Percentiles rank a stretch among this genome's conserved stretches.
Evolutionary conservation across 2,113 vertebrate species (phyloP).

Genomic region (Azemiops feae): DNA sequence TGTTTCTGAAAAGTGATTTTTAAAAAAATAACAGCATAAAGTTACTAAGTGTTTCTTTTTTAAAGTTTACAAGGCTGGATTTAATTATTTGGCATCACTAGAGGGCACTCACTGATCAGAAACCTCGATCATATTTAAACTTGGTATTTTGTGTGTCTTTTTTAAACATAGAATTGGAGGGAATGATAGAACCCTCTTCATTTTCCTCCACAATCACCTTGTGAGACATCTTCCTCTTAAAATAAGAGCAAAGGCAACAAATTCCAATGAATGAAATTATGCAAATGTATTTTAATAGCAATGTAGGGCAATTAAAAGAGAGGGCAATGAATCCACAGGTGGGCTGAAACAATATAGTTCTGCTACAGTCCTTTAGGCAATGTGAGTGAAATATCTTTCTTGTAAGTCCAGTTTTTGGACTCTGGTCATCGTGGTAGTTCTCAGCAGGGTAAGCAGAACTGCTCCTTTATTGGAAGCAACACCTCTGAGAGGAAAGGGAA

Average conservation of each 20-base stretch:
- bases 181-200: background rate
- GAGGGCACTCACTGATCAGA: conserved; percentile 25
- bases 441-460: background rate
- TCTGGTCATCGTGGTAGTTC: background rate
- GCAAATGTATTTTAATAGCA: background rate
- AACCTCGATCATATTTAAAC: background rate
- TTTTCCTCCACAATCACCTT: background rate
- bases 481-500: background rate
- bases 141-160: background rate
- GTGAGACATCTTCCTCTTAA: background rate
- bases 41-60: background rate
- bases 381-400: background rate
- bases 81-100: conserved; percentile 9
- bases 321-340: background rate
- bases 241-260: background rate
- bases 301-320: background rate
- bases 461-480: background rate
- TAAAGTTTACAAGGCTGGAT: background rate
- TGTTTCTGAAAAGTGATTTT: background rate
- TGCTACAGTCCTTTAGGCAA: background rate
- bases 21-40: background rate
- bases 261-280: background rate
- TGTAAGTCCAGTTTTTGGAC: background rate
- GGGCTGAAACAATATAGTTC: background rate
- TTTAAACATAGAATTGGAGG: background rate